Percentiles rank a stretch among this genome's conserved stretches.
Conservation (phyloP, 2,888 invertebrate genomes). For the Mycogona germanica region DNA sequence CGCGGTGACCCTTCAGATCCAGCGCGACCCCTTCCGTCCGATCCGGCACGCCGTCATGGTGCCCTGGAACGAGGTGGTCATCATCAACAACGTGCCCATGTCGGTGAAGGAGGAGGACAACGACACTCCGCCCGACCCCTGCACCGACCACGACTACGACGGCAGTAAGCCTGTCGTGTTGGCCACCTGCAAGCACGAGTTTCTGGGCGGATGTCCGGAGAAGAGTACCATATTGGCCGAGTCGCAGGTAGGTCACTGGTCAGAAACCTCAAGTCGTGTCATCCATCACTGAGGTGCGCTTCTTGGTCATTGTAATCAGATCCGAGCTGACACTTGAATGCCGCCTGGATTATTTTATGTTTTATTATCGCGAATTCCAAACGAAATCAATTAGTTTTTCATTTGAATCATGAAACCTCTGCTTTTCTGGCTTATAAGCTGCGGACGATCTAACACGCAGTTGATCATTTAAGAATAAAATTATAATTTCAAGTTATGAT, state of each 20-base stretch:
- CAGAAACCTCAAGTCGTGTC: no score
- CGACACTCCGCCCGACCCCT: conserved; percentile 38
- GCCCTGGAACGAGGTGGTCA: conserved; percentile 97
- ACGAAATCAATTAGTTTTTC: no score
- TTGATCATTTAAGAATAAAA: not conserved
- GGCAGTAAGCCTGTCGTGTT: conserved; percentile 70
- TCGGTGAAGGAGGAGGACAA: conserved; percentile 22
- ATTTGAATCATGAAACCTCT: no score
- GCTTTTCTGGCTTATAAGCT: no score
- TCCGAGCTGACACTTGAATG: not conserved
- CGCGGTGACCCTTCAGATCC: conserved; percentile 91
- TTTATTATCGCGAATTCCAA: no score
- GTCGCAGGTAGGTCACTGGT: conserved; percentile 54
- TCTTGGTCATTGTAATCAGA: no score
- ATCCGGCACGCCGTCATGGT: conserved; percentile 81
- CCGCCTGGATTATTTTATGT: no score
- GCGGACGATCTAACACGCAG: no score
- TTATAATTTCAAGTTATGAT: conserved; percentile 3
- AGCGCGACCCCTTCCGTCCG: conserved; percentile 84
- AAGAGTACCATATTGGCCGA: conserved; percentile 77
- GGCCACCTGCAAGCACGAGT: conserved; percentile 81
- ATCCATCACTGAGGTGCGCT: no score
- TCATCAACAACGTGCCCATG: conserved; percentile 35
- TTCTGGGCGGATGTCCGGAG: conserved; percentile 70
- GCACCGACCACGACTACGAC: conserved; percentile 77